These are phyloP conservation scores for Zaprionus ghesquierei DNA, from an alignment of 1,140 invertebrate species.

Conservation along the genomic window DNA sequence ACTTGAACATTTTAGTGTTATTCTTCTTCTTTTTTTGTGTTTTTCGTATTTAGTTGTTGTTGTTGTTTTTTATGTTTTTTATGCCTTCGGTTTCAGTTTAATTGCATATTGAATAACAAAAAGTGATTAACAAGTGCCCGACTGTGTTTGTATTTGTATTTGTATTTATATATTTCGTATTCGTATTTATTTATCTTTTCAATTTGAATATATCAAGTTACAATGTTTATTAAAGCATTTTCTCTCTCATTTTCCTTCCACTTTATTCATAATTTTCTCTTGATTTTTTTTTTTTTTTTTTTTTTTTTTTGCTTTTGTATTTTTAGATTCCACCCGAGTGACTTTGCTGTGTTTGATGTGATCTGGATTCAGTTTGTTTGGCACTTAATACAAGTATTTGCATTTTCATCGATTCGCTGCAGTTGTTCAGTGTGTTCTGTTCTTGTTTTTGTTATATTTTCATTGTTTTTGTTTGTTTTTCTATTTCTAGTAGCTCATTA, in stretches of 20 bases:
- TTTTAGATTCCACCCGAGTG: neutral
- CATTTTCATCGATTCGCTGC: conserved; percentile 1
- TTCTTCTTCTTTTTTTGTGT: neutral
- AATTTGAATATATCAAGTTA: conserved; percentile 40
- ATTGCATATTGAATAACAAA: conserved; percentile 65
- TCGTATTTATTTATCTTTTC: conserved; percentile 16
- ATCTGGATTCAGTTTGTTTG: conserved; percentile 17
- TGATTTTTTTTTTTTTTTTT: conserved; percentile 16
- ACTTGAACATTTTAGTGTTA: neutral
- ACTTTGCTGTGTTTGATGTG: conserved; percentile 13
- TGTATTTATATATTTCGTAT: neutral
- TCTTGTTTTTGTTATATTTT: neutral
- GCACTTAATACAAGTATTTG: conserved; percentile 15
- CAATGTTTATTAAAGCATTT: conserved; percentile 37
- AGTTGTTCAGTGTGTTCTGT: neutral
- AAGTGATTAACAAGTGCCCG: conserved; percentile 55
- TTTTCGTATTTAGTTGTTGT: conserved; percentile 13
- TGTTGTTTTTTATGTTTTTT: too few relatives aligned
- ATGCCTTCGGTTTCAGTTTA: conserved; percentile 57
- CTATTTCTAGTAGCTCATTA: conserved; percentile 41
- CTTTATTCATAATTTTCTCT: conserved; percentile 1
- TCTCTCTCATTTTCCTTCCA: conserved; percentile 3
- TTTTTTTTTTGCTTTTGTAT: neutral
- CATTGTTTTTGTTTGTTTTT: too few relatives aligned
- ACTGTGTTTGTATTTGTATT: conserved; percentile 19